Percentiles rank a stretch among this genome's conserved stretches.
These are phyloP conservation scores for Caenorhabditis zanzibari DNA, from an alignment of 2,888 invertebrate genomes.

Conservation along the genomic window DNA sequence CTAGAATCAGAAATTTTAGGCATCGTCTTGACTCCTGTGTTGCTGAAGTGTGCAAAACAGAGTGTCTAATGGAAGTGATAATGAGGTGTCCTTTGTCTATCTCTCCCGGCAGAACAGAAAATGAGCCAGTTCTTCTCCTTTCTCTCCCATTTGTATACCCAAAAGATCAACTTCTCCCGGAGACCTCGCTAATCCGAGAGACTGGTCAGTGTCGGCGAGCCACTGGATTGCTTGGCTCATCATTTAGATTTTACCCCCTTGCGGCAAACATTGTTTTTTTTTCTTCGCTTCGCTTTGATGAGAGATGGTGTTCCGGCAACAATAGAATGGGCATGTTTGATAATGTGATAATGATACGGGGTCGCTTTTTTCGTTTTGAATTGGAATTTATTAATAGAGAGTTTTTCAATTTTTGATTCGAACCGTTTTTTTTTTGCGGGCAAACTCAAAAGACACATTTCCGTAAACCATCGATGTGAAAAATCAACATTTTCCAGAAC, in stretches of 20 bases:
- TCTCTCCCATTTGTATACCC: conserved; percentile 25
- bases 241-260: conserved; percentile 30
- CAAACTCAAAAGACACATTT: too few species aligned
- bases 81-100: conserved; percentile 5
- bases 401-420: background rate
- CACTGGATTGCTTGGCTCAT: conserved; percentile 32
- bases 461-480: too few species aligned
- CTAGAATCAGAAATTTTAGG: conserved; percentile 39
- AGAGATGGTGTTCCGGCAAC: conserved; percentile 13
- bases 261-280: conserved; percentile 56
- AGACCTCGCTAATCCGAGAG: conserved; percentile 56
- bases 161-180: conserved; percentile 48
- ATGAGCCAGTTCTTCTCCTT: conserved; percentile 29
- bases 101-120: conserved; percentile 9
- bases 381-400: background rate
- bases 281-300: conserved; percentile 11
- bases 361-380: too few species aligned
- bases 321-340: background rate
- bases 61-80: background rate
- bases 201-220: conserved; percentile 24
- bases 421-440: too few species aligned
- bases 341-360: conserved; percentile 1
- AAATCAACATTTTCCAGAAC: background rate
- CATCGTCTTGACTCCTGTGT: conserved; percentile 4
- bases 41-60: background rate